phyloP scores from a whole-genome alignment of 2,113 vertebrate species.

The Pitta sordida region DNA sequence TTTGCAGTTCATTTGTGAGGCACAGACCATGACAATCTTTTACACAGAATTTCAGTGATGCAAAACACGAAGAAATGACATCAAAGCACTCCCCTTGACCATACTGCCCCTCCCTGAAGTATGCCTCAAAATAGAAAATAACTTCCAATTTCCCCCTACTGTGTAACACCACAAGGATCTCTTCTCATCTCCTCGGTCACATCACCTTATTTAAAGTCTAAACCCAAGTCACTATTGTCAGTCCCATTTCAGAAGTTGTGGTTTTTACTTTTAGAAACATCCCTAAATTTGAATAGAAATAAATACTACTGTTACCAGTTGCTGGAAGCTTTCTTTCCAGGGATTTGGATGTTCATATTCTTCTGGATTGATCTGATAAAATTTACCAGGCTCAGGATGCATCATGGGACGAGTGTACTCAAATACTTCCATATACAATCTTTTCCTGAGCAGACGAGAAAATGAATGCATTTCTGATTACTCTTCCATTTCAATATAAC shows the following conservation, averaged over 20 bases:
- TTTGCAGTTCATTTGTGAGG: not conserved
- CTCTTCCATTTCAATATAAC: not conserved
- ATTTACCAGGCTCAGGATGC: slow-evolving; percentile 98
- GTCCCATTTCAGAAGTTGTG: not conserved
- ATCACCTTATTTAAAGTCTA: not conserved
- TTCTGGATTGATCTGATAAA: slow-evolving; percentile 98
- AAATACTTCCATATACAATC: slow-evolving; percentile 99
- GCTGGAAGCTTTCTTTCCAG: slow-evolving; percentile 99
- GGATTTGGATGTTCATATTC: slow-evolving; percentile 98
- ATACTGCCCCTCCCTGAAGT: not conserved
- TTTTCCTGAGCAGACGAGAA: slow-evolving; percentile 81
- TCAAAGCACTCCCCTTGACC: not conserved
- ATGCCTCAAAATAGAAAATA: not conserved
- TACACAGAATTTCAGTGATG: not conserved
- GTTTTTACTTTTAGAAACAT: not conserved
- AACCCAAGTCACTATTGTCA: not conserved
- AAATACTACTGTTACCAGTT: slow-evolving; percentile 83
- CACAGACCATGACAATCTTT: not conserved
- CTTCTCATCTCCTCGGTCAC: not conserved
- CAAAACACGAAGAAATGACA: not conserved
- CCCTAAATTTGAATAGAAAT: not conserved
- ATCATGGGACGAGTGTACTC: slow-evolving; percentile 99
- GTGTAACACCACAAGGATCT: not conserved
- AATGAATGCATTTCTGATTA: not conserved
- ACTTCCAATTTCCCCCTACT: not conserved